These are phyloP conservation scores for Pseudochirops cupreus DNA, from an alignment of 2,797 vertebrate species.

Conservation along the genomic window DNA sequence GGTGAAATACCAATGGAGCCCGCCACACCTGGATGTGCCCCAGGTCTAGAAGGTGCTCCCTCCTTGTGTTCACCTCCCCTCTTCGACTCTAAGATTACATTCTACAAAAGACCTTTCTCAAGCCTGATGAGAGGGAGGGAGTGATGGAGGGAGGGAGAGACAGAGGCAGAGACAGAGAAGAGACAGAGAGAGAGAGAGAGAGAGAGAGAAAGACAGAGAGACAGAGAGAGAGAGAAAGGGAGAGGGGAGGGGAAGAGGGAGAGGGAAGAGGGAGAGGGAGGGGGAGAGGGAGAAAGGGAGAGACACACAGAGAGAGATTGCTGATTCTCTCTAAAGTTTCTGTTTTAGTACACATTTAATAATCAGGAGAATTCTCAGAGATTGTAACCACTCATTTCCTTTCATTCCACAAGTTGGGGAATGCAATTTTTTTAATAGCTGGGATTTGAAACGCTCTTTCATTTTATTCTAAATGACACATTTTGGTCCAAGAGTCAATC, in stretches of 20 bases:
- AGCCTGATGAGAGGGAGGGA: background rate
- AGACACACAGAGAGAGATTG: background rate
- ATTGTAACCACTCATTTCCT: background rate
- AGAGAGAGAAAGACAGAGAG: too few species aligned
- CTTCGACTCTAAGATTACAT: background rate
- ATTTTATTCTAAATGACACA: conserved; percentile 24
- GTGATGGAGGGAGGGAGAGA: too few species aligned
- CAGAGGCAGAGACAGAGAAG: too few species aligned
- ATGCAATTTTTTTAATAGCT: background rate
- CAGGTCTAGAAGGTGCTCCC: background rate
- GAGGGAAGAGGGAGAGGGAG: accelerated
- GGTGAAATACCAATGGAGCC: background rate
- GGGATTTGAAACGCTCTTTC: conserved; percentile 16
- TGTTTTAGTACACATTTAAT: conserved; percentile 31
- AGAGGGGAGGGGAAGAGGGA: accelerated
- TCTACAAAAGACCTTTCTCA: background rate
- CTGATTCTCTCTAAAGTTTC: conserved; percentile 16
- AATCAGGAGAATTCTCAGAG: background rate
- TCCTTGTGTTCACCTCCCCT: too few species aligned
- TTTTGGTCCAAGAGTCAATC: conserved; percentile 47
- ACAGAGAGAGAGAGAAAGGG: too few species aligned
- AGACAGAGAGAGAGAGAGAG: background rate
- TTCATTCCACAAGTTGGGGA: background rate
- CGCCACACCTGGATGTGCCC: background rate
- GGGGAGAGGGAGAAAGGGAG: too few species aligned